These are phyloP conservation scores for Parazoanthus darwini DNA, from an alignment of 92 coral and sea anemone genomes.

Conservation along the genomic window DNA sequence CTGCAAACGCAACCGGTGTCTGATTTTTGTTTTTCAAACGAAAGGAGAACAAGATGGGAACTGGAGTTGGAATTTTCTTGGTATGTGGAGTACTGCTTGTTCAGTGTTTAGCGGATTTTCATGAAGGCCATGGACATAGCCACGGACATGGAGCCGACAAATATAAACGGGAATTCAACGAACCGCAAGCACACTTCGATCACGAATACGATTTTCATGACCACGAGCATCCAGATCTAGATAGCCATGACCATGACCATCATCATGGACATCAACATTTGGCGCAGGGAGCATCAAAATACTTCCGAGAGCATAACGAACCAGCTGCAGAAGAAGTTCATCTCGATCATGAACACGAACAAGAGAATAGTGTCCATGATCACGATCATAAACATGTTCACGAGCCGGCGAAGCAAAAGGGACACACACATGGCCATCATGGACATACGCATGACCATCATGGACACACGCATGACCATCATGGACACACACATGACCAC, in stretches of 20 bases:
- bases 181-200: slow-evolving; percentile 43
- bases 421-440: slow-evolving; percentile 26
- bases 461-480: slow-evolving; percentile 37
- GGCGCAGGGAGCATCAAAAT: slow-evolving; percentile 40
- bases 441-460: slow-evolving; percentile 23
- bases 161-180: slow-evolving; percentile 36
- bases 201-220: slow-evolving; percentile 52
- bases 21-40: slow-evolving; percentile 6
- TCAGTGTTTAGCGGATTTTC: slow-evolving; percentile 39
- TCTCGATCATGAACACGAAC: not conserved
- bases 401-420: not conserved
- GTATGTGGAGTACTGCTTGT: slow-evolving; percentile 20
- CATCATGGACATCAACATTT: slow-evolving; percentile 16
- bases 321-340: not conserved
- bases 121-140: slow-evolving; percentile 54
- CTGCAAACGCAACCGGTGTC: slow-evolving; percentile 46
- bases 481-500: slow-evolving; percentile 58
- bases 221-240: slow-evolving; percentile 46
- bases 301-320: slow-evolving; percentile 30
- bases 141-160: slow-evolving; percentile 55
- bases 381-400: not conserved
- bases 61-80: slow-evolving; percentile 15
- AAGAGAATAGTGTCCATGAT: not conserved
- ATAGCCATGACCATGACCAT: slow-evolving; percentile 47
- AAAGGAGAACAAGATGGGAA: slow-evolving; percentile 1